Evolutionary conservation across 92 coral and sea anemone species (phyloP), one percentile per base, ranked within the genome.

Genomic region (Pocillopora grandis): DNA sequence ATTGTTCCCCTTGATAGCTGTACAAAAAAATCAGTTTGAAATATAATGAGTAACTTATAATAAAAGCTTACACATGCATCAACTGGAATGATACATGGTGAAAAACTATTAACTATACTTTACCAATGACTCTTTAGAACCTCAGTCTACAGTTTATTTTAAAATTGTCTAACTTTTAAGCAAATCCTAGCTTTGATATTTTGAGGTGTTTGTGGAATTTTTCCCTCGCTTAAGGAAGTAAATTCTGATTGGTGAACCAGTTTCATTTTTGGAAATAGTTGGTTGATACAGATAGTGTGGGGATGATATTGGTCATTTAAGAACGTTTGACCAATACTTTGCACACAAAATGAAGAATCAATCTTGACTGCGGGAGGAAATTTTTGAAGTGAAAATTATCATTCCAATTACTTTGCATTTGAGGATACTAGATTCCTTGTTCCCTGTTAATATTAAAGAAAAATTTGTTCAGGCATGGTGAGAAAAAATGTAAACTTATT

Each of bases 161-260:
- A 27, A 27, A 27, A 27, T 27, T 27, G 31, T 27, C 31, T 0
- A 27, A 27, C 31, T 27, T 27, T 27, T 27, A 27, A 27, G 31
- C 31, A 27, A 27, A 27, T 27, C 31, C 31, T 27, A 27, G 31
- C 31, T 27, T 27, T 27, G 33, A 64, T 64, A 2, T 33, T 14
- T 48, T 35, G 10, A 67, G 12, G 36, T 31, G 0, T 31, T 67
- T 58, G 65, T 10, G 9, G 58, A 31, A 15, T 37, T 60, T 79
- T 21, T 67, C 33, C 35, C 83, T 52, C 31, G 55, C 49, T 49
- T 55, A 55, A 66, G 83, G 83, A 79, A 79, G 83, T 67, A 9
- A 59, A 66, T 31, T 66, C 17, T 67, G 55, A 23, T 79, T 79
- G 83, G 82, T 18, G 60, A 48, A 21, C 58, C 16, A 36, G 10